A percentile compares a stretch with the other conserved stretches of the same genome.
Evolutionary conservation across 2,888 invertebrate genomes (phyloP).

Genomic region (Stegana nigrithorax): DNA sequence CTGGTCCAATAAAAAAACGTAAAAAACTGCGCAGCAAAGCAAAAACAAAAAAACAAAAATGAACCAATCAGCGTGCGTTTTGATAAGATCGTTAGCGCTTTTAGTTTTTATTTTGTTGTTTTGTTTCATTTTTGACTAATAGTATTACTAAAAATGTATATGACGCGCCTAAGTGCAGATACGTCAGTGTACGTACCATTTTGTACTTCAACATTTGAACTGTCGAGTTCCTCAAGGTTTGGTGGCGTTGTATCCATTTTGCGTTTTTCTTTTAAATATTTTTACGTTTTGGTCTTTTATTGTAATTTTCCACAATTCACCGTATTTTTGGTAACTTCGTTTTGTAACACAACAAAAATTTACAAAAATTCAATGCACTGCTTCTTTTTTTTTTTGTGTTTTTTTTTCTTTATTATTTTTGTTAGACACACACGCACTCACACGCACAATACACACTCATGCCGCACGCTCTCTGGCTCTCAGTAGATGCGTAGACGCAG

Average conservation of each 20-base stretch:
- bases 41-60: no score
- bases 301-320: not conserved
- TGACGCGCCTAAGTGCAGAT: no score
- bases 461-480: no score
- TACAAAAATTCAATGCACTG: not conserved
- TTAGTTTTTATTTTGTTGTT: constrained; percentile 11
- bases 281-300: not conserved
- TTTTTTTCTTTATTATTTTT: no score
- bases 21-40: constrained; percentile 51
- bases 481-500: no score
- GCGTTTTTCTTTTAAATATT: not conserved
- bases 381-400: not conserved
- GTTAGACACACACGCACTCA: constrained; percentile 12
- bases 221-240: no score
- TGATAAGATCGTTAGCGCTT: constrained; percentile 48
- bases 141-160: no score
- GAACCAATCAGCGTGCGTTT: constrained; percentile 48
- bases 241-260: constrained; percentile 7
- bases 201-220: no score
- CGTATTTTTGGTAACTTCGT: not conserved
- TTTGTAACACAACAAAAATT: not conserved
- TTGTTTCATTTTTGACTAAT: no score
- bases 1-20: constrained; percentile 24
- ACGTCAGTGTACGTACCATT: no score
- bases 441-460: no score